Conservation (phyloP, 2,888 invertebrate species). For the Ophioninae sp. region DNA sequence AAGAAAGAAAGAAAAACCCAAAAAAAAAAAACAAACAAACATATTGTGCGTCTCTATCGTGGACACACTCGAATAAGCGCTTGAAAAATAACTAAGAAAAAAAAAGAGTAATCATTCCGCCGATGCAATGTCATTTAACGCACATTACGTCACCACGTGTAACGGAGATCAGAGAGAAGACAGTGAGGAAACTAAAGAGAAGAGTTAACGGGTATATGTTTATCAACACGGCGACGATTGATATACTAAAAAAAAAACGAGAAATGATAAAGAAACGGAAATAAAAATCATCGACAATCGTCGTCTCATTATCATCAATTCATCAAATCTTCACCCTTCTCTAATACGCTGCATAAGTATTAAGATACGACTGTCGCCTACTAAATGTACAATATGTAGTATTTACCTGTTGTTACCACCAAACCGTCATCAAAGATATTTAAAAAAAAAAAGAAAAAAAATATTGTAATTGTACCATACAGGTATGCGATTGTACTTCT, state of each 20-base stretch:
- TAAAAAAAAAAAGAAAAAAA: slow-evolving; percentile 69
- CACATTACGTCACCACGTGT: slow-evolving; percentile 51
- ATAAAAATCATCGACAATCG: slow-evolving; percentile 65
- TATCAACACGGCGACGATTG: slow-evolving; percentile 55
- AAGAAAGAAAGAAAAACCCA: slow-evolving; percentile 39
- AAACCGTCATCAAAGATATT: slow-evolving; percentile 81
- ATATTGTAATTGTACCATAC: slow-evolving; percentile 80
- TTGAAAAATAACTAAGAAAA: slow-evolving; percentile 47
- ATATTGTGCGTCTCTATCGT: slow-evolving; percentile 45
- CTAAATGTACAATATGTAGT: slow-evolving; percentile 82
- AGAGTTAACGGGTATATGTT: slow-evolving; percentile 56
- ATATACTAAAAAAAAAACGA: slow-evolving; percentile 43
- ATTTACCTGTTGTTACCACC: slow-evolving; percentile 82
- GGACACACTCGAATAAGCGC: slow-evolving; percentile 36
- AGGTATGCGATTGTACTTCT: slow-evolving; percentile 22
- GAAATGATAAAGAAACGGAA: slow-evolving; percentile 3
- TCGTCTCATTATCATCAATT: slow-evolving; percentile 60
- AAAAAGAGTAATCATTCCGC: slow-evolving; percentile 62
- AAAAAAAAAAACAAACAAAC: slow-evolving; percentile 6
- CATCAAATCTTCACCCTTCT: slow-evolving; percentile 61
- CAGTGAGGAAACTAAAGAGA: slow-evolving; percentile 33
- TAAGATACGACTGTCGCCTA: slow-evolving; percentile 81
- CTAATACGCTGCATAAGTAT: slow-evolving; percentile 74
- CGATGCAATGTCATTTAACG: slow-evolving; percentile 59
- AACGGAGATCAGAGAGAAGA: slow-evolving; percentile 48